phyloP scores from a whole-genome alignment of 2,888 invertebrate genomes.

The Pammene aurita region DNA sequence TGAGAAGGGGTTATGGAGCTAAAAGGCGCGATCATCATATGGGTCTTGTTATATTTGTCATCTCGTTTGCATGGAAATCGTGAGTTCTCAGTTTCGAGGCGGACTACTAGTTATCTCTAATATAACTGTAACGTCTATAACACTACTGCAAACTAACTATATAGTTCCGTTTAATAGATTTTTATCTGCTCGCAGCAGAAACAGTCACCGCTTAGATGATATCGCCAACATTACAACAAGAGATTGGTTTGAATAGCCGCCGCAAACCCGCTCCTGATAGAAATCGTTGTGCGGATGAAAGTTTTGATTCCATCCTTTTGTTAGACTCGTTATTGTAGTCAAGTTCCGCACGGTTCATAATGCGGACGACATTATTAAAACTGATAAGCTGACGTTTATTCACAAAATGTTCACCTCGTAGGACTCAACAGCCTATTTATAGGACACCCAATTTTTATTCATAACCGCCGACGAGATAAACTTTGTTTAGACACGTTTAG shows the following conservation, averaged over 20 bases:
- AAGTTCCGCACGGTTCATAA: constrained; percentile 26
- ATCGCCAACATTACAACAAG: constrained; percentile 55
- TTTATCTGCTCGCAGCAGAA: constrained; percentile 46
- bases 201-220: constrained; percentile 49
- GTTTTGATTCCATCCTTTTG: constrained; percentile 58
- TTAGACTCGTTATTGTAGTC: constrained; percentile 39
- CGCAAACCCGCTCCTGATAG: constrained; percentile 56
- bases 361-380: neutral
- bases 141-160: too few relatives aligned
- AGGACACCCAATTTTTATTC: neutral
- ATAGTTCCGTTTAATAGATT: constrained; percentile 49
- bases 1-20: too few relatives aligned
- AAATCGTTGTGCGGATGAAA: constrained; percentile 55
- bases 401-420: neutral
- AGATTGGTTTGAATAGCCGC: constrained; percentile 53
- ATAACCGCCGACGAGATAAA: too few relatives aligned
- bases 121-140: neutral
- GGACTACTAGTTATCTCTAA: too few relatives aligned
- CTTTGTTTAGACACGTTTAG: too few relatives aligned
- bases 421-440: neutral
- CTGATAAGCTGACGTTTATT: constrained; percentile 14
- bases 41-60: too few relatives aligned
- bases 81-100: too few relatives aligned
- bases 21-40: too few relatives aligned
- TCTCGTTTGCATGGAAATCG: too few relatives aligned